A percentile compares a stretch with the other conserved stretches of the same genome.
phyloP scores from a whole-genome alignment of 2,797 vertebrate species.

The Hippocampus kuda region DNA sequence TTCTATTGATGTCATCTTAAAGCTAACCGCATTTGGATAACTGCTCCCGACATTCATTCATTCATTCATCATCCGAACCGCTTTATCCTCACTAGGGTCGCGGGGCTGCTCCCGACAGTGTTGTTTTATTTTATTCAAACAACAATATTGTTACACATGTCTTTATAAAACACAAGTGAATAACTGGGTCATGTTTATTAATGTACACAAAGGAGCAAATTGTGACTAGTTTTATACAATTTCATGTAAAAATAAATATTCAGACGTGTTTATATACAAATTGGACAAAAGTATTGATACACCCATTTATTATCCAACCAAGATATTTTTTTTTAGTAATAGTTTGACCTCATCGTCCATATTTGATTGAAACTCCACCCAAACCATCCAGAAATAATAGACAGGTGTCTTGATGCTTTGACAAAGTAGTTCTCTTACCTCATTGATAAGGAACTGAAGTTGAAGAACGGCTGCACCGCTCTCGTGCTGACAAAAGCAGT shows the following conservation, averaged over 20 bases:
- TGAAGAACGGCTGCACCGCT: conserved; percentile 88
- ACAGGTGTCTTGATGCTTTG: neutral
- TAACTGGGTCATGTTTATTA: no score
- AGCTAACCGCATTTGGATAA: neutral
- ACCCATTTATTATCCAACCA: no score
- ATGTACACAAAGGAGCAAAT: no score
- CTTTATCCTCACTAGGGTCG: no score
- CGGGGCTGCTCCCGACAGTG: neutral
- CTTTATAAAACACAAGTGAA: neutral
- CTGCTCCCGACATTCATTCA: no score
- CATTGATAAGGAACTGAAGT: conserved; percentile 96
- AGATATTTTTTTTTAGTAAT: neutral
- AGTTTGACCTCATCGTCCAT: no score
- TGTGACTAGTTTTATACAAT: no score
- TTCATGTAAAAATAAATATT: no score
- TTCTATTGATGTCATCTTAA: no score
- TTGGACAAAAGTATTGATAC: no score
- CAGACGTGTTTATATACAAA: no score
- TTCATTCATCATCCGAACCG: no score
- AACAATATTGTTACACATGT: neutral
- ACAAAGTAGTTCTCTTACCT: conserved; percentile 69
- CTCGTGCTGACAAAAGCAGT: conserved; percentile 93
- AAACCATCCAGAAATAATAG: neutral
- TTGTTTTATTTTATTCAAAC: neutral
- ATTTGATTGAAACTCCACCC: neutral